A percentile compares a stretch with the other conserved stretches of the same genome.
phyloP scores from a whole-genome alignment of 2,797 vertebrate species.

The Enteromius unitaeniatus region DNA sequence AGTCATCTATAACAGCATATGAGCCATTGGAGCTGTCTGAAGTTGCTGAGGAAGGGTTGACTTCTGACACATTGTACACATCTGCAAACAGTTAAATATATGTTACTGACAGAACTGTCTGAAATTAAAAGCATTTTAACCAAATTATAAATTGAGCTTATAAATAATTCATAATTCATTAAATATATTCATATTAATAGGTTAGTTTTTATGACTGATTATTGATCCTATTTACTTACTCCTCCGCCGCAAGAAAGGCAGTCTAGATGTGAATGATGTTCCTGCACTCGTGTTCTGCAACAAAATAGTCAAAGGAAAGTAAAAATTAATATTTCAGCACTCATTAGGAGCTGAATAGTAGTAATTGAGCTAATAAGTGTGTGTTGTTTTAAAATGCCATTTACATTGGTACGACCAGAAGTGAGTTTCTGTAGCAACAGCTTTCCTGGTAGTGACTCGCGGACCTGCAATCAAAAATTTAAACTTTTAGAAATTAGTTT shows the following conservation, averaged over 20 bases:
- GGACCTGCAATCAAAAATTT: conserved; percentile 67
- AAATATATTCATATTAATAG: too few species aligned
- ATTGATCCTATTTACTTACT: conserved; percentile 23
- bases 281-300: conserved; percentile 65
- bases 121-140: too few species aligned
- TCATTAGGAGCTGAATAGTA: not conserved
- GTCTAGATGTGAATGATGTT: conserved; percentile 58
- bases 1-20: not conserved
- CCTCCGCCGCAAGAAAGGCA: conserved; percentile 50
- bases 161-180: too few species aligned
- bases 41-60: not conserved
- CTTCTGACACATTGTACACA: conserved; percentile 31
- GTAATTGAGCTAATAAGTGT: not conserved
- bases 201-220: too few species aligned
- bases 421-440: conserved; percentile 21
- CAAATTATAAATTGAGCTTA: too few species aligned
- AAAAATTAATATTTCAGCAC: too few species aligned
- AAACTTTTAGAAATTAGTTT: not conserved
- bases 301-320: not conserved
- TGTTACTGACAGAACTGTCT: not conserved
- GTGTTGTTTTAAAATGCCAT: not conserved
- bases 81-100: conserved; percentile 30
- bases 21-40: not conserved
- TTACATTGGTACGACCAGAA: conserved; percentile 65
- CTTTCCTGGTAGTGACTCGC: conserved; percentile 55